Evolutionary conservation across 2,888 invertebrate genomes (phyloP), one percentile per base, ranked within the genome.

Genomic region (Chrysodeixis includens): DNA sequence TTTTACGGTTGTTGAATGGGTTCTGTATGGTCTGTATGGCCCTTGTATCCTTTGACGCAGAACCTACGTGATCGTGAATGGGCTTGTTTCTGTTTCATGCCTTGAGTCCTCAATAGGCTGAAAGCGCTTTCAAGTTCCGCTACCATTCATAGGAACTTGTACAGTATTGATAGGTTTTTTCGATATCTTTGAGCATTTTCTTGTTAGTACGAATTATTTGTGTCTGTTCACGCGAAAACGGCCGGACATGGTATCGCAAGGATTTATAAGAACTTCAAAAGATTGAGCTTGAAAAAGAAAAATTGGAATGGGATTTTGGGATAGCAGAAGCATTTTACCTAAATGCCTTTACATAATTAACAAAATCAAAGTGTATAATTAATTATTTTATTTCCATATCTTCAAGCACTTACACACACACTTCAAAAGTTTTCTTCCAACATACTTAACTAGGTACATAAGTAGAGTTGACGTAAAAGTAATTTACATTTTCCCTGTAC

Each of bases 41-140:
- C 78, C 82, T 86, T 83, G 78, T 76, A 83, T 87, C 87, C 88
- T 91, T 91, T 92, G 88, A 89, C 83, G 88, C 78, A 82, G 84
- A 84, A 83, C 69, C 86, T 92, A 93, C 93, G 93, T 94, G 94
- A 72, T 86, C 70, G 61, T 93, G 85, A 93, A 93, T 92, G 86
- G 90, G 74, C 76, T 81, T 89, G 90, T 93, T 93, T 91, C 92
- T 91, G 90, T 93, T 93, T 91, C 91, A 93, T 89, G 93, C 86
- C 88, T 86, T 81, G 82, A 81, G 81, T 76, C 79, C 73, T 90
- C 89, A 91, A 92, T 89, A 82, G 92, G 74, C 85, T 85, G 85
- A 84, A 87, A 82, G 82, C 73, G 65, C 72, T 75, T 82, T 79
- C 59, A 69, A 75, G 66, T 75, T 77, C 64, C 73, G 75, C 78